Evolutionary conservation across 2,113 vertebrate species (phyloP), one percentile per base, ranked within the genome.

Genomic region (Sigmodon hispidus): DNA sequence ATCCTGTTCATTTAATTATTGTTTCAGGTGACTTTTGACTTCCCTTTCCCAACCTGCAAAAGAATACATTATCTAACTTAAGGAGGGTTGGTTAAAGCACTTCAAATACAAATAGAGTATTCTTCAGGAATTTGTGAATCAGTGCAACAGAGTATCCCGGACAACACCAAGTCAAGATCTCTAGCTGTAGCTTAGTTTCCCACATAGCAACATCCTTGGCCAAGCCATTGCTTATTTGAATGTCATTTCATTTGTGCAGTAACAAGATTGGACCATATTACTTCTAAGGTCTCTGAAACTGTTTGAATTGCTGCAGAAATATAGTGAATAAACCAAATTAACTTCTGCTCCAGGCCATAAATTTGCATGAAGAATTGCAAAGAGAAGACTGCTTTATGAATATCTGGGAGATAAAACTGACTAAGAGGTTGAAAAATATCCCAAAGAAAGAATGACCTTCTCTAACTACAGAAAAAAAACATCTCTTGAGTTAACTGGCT

Each of bases 271-370:
- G 48, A 7, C 24, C 77, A 67, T 36, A 57, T 31, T 21, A 87
- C 36, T 31, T 72, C 50, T 81, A 87, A 87, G 9, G 48, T 90
- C 40, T 86, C 80, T 91, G 55, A 55, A n/a, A 69, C 57, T 67
- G 87, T 73, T 73, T 90, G 11, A 93, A 72, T 91, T 89, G 69
- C 61, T 81, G 69, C 16, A 94, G 59, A 96, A 90, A 94, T 69
- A 61, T 2, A 86, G 80, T 31, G 69, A 73, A 93, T 48, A 84
- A 96, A 89, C 22, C 87, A 36, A 12, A 83, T 65, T 89, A 91
- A 72, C 17, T 89, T 93, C 69, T 48, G 84, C 4, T 70, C 19
- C 36, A 96, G 34, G 16, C 29, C 92, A 59, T 45, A 83, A 34
- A 52, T 50, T 9, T 77, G 77, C 15, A 67, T 81, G 19, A 87